These are phyloP conservation scores for Agrypnus murinus DNA, from an alignment of 2,888 invertebrate genomes.

Conservation along the genomic window DNA sequence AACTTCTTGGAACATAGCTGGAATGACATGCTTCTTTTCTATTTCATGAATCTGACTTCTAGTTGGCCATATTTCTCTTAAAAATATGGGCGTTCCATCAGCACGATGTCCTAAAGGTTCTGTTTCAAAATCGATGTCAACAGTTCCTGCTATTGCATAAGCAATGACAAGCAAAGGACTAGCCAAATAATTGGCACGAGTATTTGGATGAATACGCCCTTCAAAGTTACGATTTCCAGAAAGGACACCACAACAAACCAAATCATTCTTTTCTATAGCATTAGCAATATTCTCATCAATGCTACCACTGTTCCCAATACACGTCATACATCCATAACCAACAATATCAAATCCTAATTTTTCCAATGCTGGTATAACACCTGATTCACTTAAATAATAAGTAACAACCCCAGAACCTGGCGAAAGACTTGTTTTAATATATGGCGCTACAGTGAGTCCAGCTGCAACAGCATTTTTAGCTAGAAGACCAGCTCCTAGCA, in stretches of 20 bases:
- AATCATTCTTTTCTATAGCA: conserved; percentile 93
- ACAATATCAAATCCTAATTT: conserved; percentile 94
- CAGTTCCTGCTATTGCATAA: conserved; percentile 96
- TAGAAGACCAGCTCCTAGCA: conserved; percentile 95
- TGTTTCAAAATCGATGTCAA: conserved; percentile 94
- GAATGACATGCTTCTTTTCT: conserved; percentile 92
- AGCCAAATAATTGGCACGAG: conserved; percentile 97
- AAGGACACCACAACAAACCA: conserved; percentile 96
- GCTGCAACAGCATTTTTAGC: conserved; percentile 96
- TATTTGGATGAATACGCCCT: conserved; percentile 97
- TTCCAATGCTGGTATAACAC: conserved; percentile 90
- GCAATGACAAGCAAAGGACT: conserved; percentile 98
- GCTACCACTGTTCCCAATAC: conserved; percentile 98
- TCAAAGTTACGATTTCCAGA: conserved; percentile 99
- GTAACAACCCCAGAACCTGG: conserved; percentile 76
- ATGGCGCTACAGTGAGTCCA: conserved; percentile 91
- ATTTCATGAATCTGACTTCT: conserved; percentile 91
- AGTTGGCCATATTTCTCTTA: conserved; percentile 97
- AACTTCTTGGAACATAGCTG: conserved; percentile 97
- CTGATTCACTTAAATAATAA: conserved; percentile 82
- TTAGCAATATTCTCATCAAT: conserved; percentile 93
- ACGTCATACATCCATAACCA: conserved; percentile 99
- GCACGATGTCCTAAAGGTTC: conserved; percentile 82
- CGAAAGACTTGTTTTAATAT: conserved; percentile 97
- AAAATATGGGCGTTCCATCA: conserved; percentile 86